Evolutionary conservation across 2,797 vertebrate genomes (phyloP).

Genomic region (Sylvilagus floridanus): DNA sequence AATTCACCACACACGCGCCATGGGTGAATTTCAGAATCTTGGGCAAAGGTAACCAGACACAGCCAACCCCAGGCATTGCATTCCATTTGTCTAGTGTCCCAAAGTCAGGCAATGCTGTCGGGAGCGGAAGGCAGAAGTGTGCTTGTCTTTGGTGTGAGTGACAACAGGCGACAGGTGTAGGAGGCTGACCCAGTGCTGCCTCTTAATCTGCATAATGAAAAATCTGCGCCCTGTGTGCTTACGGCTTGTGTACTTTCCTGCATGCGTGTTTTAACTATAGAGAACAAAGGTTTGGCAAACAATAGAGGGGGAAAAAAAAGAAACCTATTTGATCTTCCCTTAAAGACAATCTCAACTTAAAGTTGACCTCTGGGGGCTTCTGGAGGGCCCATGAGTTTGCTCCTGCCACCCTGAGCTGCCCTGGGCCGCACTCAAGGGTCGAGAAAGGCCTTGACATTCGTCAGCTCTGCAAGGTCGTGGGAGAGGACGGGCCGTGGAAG

Average conservation of each 20-base stretch:
- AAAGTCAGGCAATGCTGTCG: not conserved
- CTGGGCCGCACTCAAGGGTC: not conserved
- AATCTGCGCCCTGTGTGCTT: not conserved
- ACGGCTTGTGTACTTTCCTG: not conserved
- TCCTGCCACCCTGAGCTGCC: not conserved
- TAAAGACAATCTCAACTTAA: constrained; percentile 33
- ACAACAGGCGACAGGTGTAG: not conserved
- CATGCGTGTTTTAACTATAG: constrained; percentile 34
- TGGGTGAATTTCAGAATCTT: not conserved
- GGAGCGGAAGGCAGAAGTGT: not conserved
- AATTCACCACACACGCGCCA: not conserved
- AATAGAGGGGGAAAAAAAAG: not conserved
- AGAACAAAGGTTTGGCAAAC: not conserved
- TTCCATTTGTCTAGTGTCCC: not conserved
- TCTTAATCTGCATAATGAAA: not conserved
- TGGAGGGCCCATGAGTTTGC: not conserved
- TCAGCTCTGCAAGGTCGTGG: constrained; percentile 67
- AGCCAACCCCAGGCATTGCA: not conserved
- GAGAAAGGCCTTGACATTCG: constrained; percentile 73
- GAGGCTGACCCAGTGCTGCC: not conserved
- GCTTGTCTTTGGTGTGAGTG: not conserved
- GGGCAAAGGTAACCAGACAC: not conserved
- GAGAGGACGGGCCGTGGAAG: not conserved
- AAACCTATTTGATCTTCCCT: constrained; percentile 22
- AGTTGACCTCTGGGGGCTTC: constrained; percentile 44